Conservation (phyloP, 2,113 vertebrate species). For the Ophiodon elongatus region DNA sequence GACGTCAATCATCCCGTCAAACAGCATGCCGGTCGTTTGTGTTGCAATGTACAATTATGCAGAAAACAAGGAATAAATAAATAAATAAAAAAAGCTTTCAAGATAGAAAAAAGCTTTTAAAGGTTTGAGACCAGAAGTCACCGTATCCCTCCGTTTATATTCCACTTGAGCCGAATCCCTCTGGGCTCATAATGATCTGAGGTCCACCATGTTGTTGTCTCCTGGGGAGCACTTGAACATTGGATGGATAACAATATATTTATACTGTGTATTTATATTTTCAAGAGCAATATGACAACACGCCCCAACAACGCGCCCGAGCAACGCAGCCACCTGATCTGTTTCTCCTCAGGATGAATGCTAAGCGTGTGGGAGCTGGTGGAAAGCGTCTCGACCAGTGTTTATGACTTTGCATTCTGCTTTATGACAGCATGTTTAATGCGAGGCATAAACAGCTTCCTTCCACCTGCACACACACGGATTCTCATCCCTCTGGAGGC, state of each 20-base stretch:
- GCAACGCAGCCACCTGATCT: not conserved
- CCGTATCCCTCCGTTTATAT: not conserved
- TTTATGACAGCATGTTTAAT: not conserved
- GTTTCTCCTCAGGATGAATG: not conserved
- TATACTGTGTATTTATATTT: too few relatives aligned
- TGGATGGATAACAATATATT: not conserved
- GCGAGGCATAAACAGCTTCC: not conserved
- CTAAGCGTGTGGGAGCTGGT: not conserved
- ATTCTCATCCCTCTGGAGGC: conserved; percentile 6
- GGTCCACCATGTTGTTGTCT: not conserved
- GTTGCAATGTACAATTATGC: not conserved
- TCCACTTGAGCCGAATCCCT: not conserved
- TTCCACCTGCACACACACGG: not conserved
- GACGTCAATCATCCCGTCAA: not conserved
- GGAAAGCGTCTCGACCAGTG: not conserved
- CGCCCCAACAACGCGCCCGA: too few relatives aligned
- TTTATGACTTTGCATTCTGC: not conserved
- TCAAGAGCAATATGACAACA: not conserved
- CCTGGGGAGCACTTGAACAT: not conserved
- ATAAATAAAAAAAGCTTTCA: too few relatives aligned
- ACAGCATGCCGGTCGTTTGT: not conserved
- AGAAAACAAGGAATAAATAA: not conserved
- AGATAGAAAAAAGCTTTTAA: not conserved
- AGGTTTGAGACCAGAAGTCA: not conserved
- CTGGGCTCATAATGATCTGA: not conserved